Evolutionary conservation across 2,113 vertebrate genomes (phyloP).

Genomic region (Harpagus bidentatus): DNA sequence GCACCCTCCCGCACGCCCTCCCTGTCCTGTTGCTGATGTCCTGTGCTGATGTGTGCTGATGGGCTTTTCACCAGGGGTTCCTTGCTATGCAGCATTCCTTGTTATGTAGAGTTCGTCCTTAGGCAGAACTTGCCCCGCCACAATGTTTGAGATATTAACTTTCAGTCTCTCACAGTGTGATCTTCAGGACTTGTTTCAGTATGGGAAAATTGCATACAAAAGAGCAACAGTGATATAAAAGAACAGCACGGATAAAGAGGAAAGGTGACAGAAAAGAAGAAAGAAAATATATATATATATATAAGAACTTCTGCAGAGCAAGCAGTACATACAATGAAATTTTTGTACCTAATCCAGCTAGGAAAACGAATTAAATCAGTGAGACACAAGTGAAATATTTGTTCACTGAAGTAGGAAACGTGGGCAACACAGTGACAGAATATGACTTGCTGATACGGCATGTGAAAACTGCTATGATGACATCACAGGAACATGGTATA

Average conservation of each 20-base stretch:
- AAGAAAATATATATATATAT: not conserved
- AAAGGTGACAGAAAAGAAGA: not conserved
- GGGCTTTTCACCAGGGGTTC: too few species aligned
- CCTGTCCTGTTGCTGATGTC: too few species aligned
- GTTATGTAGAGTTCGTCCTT: too few species aligned
- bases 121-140: too few species aligned
- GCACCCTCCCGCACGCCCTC: too few species aligned
- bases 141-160: too few species aligned
- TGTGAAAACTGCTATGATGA: not conserved
- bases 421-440: not conserved
- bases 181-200: not conserved
- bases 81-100: too few species aligned
- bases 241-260: not conserved
- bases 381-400: not conserved
- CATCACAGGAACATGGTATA: not conserved
- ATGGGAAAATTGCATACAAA: not conserved
- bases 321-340: not conserved
- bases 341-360: not conserved
- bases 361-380: not conserved
- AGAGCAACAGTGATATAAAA: not conserved
- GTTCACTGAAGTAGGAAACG: not conserved
- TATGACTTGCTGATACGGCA: not conserved
- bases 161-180: not conserved
- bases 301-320: not conserved
- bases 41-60: too few species aligned